Evolutionary conservation across 2,888 invertebrate species (phyloP).

Genomic region (Standfussiana lucernea): DNA sequence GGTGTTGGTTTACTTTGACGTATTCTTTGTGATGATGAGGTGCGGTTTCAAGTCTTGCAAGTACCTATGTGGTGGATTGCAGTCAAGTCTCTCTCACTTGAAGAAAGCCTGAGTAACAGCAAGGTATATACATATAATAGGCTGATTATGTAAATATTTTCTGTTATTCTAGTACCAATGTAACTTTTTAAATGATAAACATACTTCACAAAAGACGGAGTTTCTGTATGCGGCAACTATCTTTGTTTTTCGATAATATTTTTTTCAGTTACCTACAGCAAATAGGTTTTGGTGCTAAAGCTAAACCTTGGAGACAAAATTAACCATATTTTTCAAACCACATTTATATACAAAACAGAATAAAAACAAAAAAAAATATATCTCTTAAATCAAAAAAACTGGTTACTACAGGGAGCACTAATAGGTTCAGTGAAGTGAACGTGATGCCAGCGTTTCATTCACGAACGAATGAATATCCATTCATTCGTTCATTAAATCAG

Average conservation of each 20-base stretch:
- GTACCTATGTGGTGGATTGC: not conserved
- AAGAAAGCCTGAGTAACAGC: no score
- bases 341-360: not conserved
- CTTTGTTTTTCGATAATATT: no score
- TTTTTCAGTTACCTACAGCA: no score
- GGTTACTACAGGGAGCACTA: slow-evolving; percentile 67
- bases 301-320: no score
- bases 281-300: no score
- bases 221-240: no score
- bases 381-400: slow-evolving; percentile 57
- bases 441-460: slow-evolving; percentile 80
- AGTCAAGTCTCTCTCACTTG: not conserved
- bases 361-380: slow-evolving; percentile 32
- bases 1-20: slow-evolving; percentile 45
- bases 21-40: not conserved
- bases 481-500: slow-evolving; percentile 84
- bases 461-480: slow-evolving; percentile 81
- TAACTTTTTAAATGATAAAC: no score
- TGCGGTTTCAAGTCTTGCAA: not conserved
- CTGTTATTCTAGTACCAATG: no score
- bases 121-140: no score
- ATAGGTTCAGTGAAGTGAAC: slow-evolving; percentile 80
- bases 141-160: no score
- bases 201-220: no score
- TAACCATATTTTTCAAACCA: not conserved